Base-by-base conservation (phyloP, 2,113 vertebrate species). In the Bagarius yarrelli region DNA sequence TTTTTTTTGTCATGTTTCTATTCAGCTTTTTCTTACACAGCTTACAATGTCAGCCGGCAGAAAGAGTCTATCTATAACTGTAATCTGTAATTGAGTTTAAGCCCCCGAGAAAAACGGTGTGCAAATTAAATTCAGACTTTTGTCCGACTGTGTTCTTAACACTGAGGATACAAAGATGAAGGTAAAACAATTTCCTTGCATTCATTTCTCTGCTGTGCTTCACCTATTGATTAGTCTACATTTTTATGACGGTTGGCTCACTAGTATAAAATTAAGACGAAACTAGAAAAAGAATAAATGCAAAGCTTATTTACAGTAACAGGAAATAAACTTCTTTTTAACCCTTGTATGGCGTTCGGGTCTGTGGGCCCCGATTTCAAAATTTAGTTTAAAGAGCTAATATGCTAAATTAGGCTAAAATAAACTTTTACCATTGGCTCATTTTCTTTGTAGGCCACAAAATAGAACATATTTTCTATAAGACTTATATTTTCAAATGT, bases 51-150 rank as follows among this genome's bases (percentile, higher is more conserved):
- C 73, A 64, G 59, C 52, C 56, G 40, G 83, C 78, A 81, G 75
- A 77, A 80, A 69, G 60, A 16, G 71, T 25, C 75, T 63, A 70
- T 73, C 55, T 79, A 76, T 69, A 77, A 73, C 36, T n/a, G 44
- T 87, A 67, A 82, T 85, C 36, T n/a, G 44, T 87, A 67, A 82
- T 84, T 32, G 80, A 81, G 82, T 87, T 88, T 66, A 74, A 11
- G 81, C 71, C 83, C 84, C 25, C 36, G 4, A 66, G 59, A 77
- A 70, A 44, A 73, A 61, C 78, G 80, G 83, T 8, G 76, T 50
- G 78, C 74, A 69, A 55, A 73, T 76, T 80, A 80, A 85, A 87
- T 56, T 80, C 78, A 13, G 73, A 25, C n/a, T 36, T 25, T 73
- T 85, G 85, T 85, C 84, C 80, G 64, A 74, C 69, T 71, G 34